Conservation (phyloP, 2,797 vertebrate species). For the Protonibea diacanthus region DNA sequence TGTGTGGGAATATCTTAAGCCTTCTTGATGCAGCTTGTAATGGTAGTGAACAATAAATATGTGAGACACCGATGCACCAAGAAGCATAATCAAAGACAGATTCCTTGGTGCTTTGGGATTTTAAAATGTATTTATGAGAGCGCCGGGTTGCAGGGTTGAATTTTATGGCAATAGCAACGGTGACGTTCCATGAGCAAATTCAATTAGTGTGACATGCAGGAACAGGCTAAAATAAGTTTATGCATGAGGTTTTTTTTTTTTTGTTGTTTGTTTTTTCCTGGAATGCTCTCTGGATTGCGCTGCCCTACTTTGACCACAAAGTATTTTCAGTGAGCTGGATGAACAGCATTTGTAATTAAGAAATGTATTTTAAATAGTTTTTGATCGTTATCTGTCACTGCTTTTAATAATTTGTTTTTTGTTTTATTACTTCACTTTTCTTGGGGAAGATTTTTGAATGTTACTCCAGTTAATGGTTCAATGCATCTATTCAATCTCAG, state of each 20-base stretch:
- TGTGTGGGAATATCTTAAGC: conserved; percentile 59
- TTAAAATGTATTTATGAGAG: conserved; percentile 26
- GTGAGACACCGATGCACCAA: conserved; percentile 16
- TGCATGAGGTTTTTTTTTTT: conserved; percentile 1
- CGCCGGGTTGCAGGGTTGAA: conserved; percentile 1
- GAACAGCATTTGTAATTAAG: neutral
- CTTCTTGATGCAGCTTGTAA: conserved; percentile 40
- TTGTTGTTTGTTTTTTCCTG: neutral
- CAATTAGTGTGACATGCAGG: conserved; percentile 18
- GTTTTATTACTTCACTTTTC: neutral
- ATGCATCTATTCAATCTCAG: neutral
- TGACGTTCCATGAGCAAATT: conserved; percentile 22
- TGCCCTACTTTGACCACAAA: neutral
- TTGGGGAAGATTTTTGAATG: neutral
- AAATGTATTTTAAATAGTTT: neutral
- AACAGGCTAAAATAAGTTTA: conserved; percentile 19
- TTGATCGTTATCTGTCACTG: neutral
- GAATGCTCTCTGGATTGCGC: neutral
- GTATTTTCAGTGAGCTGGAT: neutral
- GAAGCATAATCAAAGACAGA: conserved; percentile 39
- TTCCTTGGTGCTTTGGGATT: conserved; percentile 35
- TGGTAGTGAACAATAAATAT: conserved; percentile 57
- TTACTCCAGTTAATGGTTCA: neutral
- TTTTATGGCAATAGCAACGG: conserved; percentile 19
- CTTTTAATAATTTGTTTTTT: neutral